Percentiles rank a stretch among this genome's conserved stretches.
phyloP scores from a whole-genome alignment of 2,797 vertebrate species.

The Chelonia mydas region DNA sequence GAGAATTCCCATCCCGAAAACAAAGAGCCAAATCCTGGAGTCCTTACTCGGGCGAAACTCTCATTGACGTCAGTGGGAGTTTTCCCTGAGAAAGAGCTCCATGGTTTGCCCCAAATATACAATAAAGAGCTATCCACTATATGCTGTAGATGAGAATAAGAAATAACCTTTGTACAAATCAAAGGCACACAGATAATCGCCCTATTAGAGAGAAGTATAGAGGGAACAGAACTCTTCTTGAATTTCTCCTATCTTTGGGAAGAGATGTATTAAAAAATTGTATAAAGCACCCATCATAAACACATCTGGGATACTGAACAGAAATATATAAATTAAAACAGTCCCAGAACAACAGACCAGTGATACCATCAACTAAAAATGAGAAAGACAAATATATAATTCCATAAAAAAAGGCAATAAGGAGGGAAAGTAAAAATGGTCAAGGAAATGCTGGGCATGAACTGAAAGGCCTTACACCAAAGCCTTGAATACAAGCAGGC shows the following conservation, averaged over 20 bases:
- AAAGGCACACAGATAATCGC: background rate
- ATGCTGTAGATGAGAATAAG: background rate
- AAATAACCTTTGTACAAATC: background rate
- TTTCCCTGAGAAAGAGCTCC: background rate
- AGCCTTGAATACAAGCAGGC: background rate
- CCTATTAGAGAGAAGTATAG: background rate
- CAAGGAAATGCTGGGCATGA: background rate
- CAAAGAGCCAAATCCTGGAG: slow-evolving; percentile 28
- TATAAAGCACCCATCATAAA: background rate
- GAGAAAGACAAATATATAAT: rapidly evolving
- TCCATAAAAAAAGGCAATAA: background rate
- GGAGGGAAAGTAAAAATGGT: background rate
- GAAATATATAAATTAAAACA: background rate
- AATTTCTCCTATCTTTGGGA: background rate
- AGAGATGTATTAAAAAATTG: background rate
- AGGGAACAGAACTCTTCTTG: rapidly evolving
- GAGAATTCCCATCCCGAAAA: slow-evolving; percentile 38
- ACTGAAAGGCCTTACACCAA: background rate
- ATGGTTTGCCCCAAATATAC: slow-evolving; percentile 11
- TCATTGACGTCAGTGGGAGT: slow-evolving; percentile 12
- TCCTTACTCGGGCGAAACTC: slow-evolving; percentile 18
- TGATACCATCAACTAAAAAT: background rate
- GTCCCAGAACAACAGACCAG: background rate
- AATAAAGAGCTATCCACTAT: background rate
- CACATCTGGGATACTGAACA: background rate